Evolutionary conservation across 64 coral and sea anemone species (phyloP).

Genomic region (Hydrozoanthus tunicans): DNA sequence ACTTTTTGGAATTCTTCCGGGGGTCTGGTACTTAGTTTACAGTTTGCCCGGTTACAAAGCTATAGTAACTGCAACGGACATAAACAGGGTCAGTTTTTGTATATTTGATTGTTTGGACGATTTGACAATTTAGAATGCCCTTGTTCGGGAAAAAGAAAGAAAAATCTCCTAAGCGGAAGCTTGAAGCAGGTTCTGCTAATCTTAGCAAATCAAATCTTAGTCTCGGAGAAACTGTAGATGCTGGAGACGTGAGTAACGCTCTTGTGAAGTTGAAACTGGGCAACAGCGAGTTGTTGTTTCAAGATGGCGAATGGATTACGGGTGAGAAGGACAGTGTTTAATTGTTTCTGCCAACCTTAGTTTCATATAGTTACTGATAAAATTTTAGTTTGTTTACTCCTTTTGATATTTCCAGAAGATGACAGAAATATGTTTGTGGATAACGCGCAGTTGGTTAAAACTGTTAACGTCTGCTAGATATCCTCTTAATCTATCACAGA

Average conservation of each 20-base stretch:
- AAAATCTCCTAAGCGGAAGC: constrained; percentile 44
- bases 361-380: too few species aligned
- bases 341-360: too few species aligned
- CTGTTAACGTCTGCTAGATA: too few species aligned
- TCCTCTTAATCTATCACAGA: too few species aligned
- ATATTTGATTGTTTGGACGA: background rate
- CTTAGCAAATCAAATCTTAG: constrained; percentile 58
- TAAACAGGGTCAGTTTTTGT: background rate
- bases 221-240: constrained; percentile 41
- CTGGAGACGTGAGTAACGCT: constrained; percentile 35
- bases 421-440: too few species aligned
- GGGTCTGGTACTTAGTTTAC: too few species aligned
- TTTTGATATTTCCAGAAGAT: too few species aligned
- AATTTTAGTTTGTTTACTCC: too few species aligned
- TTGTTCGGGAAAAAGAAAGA: constrained; percentile 59
- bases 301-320: constrained; percentile 58
- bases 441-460: too few species aligned
- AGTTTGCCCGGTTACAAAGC: constrained; percentile 25
- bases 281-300: constrained; percentile 54
- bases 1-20: too few species aligned
- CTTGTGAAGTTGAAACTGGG: constrained; percentile 50
- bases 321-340: background rate
- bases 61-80: background rate
- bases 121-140: constrained; percentile 19
- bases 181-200: constrained; percentile 53